Evolutionary conservation across 1,140 invertebrate genomes (phyloP).

Genomic region (Elymnias hypermnestra): DNA sequence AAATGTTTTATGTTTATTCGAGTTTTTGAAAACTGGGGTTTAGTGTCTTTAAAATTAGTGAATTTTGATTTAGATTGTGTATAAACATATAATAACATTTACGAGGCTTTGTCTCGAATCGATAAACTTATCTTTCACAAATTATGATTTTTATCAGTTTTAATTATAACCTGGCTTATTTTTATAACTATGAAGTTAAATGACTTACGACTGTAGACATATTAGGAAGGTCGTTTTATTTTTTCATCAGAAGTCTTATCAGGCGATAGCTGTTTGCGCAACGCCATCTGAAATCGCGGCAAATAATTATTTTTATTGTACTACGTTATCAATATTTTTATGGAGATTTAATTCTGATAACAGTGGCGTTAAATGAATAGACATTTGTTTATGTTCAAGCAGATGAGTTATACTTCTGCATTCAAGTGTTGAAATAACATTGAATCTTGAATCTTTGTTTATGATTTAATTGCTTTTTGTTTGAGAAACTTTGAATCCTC

Average conservation of each 20-base stretch:
- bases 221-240: not conserved
- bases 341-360: conserved; percentile 15
- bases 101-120: not conserved
- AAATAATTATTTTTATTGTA: not conserved
- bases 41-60: no score
- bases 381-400: not conserved
- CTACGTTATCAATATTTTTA: conserved; percentile 15
- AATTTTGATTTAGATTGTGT: not conserved
- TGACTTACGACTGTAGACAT: not conserved
- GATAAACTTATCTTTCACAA: not conserved
- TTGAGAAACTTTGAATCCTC: conserved; percentile 2
- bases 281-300: not conserved
- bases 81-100: not conserved
- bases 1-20: no score
- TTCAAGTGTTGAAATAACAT: conserved; percentile 31
- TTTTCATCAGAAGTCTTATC: not conserved
- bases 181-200: not conserved
- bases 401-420: conserved; percentile 7
- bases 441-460: conserved; percentile 29
- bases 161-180: not conserved
- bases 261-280: not conserved
- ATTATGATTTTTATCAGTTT: not conserved
- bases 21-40: no score
- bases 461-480: conserved; percentile 13
- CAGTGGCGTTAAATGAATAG: conserved; percentile 10